Base-by-base conservation (phyloP, 2,888 invertebrate genomes). In the Urechis unicinctus region DNA sequence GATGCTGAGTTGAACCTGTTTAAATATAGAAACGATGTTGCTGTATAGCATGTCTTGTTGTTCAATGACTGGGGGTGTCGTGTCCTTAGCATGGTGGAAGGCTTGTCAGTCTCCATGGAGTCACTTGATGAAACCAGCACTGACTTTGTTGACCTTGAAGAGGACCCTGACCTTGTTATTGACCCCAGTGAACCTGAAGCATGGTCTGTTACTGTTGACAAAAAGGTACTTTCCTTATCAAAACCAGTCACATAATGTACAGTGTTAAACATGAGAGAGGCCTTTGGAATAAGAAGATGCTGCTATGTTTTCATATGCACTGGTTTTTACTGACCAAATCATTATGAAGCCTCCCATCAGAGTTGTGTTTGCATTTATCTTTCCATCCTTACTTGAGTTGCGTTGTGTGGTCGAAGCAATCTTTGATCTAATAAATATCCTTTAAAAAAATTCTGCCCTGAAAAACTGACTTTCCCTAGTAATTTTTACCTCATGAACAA, bases 141-240 rank as follows among this genome's bases (percentile, higher is more conserved):
- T 9, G 42, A 3, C 25, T 5, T 26, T 9, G 9, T 17, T 9
- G 36, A 36, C 9, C 9, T 36, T 36, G 36, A 36, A 17, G 36
- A 36, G 17, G 36, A 36, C 36, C 9, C 17, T 9, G 17, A 36
- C 36, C 9, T 17, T 9, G 36, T 13, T 9, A 36, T 43, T 44
- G 48, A 41, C 4, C 86, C 88, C 43, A 84, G 64, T 6, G 95
- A 96, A 73, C 88, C 91, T 0, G 95, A 96, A 71, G 91, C 91
- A 0, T 96, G 95, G 95, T 90, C 90, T 21, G 88, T 90, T 0
- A 87, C 89, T 24, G 90, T 91, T 50, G 89, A 91, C 25, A 89
- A 90, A 66, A 91, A 54, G 36, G 36, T 47, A 13, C 26, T 9
- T n/a, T n/a, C n/a, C n/a, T n/a, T n/a, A 45, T 21, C 24, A 45